Percentiles rank a stretch among this genome's conserved stretches.
phyloP scores from a whole-genome alignment of 2,888 invertebrate species.

The Macrosoma leucophasiata region DNA sequence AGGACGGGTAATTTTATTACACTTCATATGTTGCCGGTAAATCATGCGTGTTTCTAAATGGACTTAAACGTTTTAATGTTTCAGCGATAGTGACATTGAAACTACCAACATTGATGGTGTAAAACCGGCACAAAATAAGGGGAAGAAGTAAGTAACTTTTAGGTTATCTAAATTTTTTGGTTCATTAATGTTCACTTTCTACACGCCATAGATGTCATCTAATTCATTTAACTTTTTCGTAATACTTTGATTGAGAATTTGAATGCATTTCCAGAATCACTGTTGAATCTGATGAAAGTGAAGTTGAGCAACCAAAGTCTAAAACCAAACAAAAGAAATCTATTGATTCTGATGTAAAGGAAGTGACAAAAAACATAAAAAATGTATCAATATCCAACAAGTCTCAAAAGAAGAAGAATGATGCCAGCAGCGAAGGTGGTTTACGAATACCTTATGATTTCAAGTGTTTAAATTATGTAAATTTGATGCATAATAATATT shows the following conservation, averaged over 20 bases:
- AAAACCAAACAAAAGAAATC: constrained; percentile 70
- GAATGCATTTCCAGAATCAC: constrained; percentile 46
- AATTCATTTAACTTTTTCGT: not conserved
- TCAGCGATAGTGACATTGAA: constrained; percentile 79
- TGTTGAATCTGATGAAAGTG: constrained; percentile 64
- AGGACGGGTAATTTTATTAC: constrained; percentile 79
- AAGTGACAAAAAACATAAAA: constrained; percentile 74
- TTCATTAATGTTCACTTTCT: constrained; percentile 5
- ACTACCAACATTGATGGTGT: constrained; percentile 55
- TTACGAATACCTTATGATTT: not conserved
- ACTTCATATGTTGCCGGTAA: constrained; percentile 45
- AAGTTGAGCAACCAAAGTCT: constrained; percentile 62
- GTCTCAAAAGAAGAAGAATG: constrained; percentile 61
- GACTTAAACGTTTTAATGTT: constrained; percentile 33
- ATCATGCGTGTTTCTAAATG: constrained; percentile 24
- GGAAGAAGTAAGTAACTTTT: constrained; percentile 63
- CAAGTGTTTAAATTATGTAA: no score
- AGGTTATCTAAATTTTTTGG: constrained; percentile 60
- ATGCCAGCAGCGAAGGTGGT: constrained; percentile 51
- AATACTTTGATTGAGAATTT: constrained; percentile 4
- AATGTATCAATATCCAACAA: constrained; percentile 76
- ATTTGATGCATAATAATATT: no score
- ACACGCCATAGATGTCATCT: not conserved
- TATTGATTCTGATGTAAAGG: constrained; percentile 64
- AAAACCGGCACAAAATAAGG: constrained; percentile 54